Evolutionary conservation across 2,888 invertebrate genomes (phyloP), one percentile per base, ranked within the genome.

Genomic region (Apotomis betuletana): DNA sequence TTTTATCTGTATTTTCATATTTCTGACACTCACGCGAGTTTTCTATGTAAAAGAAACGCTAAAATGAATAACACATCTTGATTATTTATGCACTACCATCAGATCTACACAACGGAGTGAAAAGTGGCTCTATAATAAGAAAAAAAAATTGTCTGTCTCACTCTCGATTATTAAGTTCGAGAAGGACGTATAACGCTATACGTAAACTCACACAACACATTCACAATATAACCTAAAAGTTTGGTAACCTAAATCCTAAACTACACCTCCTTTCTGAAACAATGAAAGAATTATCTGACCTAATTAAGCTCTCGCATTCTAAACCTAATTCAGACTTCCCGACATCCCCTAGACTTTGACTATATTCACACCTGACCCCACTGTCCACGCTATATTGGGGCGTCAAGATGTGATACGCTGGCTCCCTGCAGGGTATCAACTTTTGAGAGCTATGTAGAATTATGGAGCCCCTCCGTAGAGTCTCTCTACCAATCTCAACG

Each of bases 401-500:
- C 1, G 72, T 74, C 4, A 92, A 64, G 0, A 87, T 85, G 27
- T 87, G 84, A 55, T 92, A 92, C 0, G 94, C 91, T 0, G 94
- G 94, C 69, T 96, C 96, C 63, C 94, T 91, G 46, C 94, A 87
- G 13, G 94, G 90, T n/a, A 95, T 84, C 12, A 95, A 84, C 72
- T 94, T 91, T 72, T 95, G 95, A 9, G 95, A 94, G 0, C 95
- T 94, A 74, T 94, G 94, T 0, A 94, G 89, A 27, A 95, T 89
- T 5, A 95, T 83, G 0, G 95, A 95, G 13, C 96, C 95, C 13
- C 96, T 91, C 63, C 96, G 88, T 13, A 97, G 86, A 0, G 96
- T 96, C 65, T 95, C 95, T 79, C 96, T 94, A 0, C 97, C 96
- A 74, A 97, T 93, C 82, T 97, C 97, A 9, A 97, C 94, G 41